Evolutionary conservation across 2,113 vertebrate species (phyloP).

Genomic region (Alaudala cheleensis): DNA sequence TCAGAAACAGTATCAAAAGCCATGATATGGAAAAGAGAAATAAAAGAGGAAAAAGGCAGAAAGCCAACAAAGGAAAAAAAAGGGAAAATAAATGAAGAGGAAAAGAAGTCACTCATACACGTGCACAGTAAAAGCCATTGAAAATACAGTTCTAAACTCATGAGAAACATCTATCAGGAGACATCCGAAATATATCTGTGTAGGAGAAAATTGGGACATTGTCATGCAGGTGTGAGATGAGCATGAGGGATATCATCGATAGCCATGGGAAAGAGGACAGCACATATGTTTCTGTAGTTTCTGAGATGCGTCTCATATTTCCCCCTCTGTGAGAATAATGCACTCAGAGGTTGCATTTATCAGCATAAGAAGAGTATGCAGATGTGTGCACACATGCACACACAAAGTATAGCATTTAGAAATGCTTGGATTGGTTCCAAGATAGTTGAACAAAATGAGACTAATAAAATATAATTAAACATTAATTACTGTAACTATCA

Average conservation of each 20-base stretch:
- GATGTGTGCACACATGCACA: constrained; percentile 33
- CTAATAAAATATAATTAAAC: constrained; percentile 79
- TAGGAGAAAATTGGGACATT: background rate
- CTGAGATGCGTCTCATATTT: constrained; percentile 5
- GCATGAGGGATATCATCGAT: background rate
- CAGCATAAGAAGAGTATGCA: background rate
- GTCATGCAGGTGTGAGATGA: background rate
- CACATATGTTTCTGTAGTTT: background rate
- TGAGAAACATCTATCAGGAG: background rate
- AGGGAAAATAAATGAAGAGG: background rate
- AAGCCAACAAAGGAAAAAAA: background rate
- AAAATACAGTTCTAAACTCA: background rate
- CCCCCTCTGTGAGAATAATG: constrained; percentile 3
- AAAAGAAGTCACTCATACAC: background rate
- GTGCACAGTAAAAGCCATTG: background rate
- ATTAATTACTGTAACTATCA: constrained; percentile 78
- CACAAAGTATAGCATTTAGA: constrained; percentile 53
- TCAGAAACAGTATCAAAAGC: background rate
- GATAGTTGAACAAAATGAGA: constrained; percentile 67
- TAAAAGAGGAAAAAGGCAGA: background rate
- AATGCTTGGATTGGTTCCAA: constrained; percentile 60
- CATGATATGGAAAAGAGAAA: background rate
- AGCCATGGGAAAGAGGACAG: constrained; percentile 30
- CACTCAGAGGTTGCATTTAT: background rate
- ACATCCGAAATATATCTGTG: background rate